phyloP scores from a whole-genome alignment of 1,140 invertebrate genomes.

The Drosophila sturtevanti region DNA sequence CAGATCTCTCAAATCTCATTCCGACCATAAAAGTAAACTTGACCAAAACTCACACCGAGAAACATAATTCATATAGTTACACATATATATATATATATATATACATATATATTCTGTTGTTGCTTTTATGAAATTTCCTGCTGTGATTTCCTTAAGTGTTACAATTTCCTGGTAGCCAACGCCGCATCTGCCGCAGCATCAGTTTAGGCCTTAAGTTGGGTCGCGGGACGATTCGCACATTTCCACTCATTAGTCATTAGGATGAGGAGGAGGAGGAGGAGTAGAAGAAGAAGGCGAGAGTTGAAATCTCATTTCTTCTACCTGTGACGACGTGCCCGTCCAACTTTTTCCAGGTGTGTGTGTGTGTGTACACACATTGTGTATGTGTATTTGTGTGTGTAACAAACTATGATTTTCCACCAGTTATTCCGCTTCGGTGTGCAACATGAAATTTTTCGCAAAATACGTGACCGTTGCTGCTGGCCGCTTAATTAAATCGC shows the following conservation, averaged over 20 bases:
- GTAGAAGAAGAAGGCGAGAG: conserved; percentile 10
- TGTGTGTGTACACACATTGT: too few relatives aligned
- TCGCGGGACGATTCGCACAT: conserved; percentile 37
- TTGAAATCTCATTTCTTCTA: conserved; percentile 31
- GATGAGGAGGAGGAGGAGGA: neutral
- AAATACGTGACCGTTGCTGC: conserved; percentile 59
- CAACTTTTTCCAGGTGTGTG: conserved; percentile 52
- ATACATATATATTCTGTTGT: neutral
- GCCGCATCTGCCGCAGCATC: conserved; percentile 37
- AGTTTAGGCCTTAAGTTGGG: neutral
- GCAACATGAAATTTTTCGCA: conserved; percentile 46
- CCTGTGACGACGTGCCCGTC: conserved; percentile 49
- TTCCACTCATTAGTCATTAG: conserved; percentile 69
- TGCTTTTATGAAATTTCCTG: conserved; percentile 69
- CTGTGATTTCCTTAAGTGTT: conserved; percentile 49
- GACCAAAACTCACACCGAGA: neutral
- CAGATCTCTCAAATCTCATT: conserved; percentile 1
- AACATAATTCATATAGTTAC: conserved; percentile 39
- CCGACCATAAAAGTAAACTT: conserved; percentile 8
- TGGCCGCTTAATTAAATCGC: conserved; percentile 69
- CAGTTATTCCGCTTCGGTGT: conserved; percentile 57
- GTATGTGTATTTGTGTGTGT: conserved; percentile 23
- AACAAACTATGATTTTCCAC: conserved; percentile 56
- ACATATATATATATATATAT: neutral
- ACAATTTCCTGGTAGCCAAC: conserved; percentile 58